phyloP scores from a whole-genome alignment of 1,140 invertebrate species.

The Psix sp. region DNA sequence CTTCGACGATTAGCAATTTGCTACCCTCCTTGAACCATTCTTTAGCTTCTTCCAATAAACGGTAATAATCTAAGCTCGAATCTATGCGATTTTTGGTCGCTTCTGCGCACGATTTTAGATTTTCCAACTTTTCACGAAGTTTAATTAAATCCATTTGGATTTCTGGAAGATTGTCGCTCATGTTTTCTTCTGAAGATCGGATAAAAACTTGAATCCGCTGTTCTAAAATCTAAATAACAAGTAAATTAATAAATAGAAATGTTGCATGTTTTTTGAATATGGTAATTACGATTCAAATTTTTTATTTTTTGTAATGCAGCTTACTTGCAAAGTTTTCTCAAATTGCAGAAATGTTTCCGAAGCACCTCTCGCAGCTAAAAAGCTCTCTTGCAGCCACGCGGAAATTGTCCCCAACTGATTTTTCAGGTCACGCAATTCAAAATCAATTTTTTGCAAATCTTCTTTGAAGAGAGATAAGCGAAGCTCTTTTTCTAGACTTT shows the following conservation, averaged over 20 bases:
- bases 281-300: background rate
- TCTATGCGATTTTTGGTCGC: constrained; percentile 80
- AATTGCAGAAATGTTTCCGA: constrained; percentile 86
- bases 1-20: constrained; percentile 83
- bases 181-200: constrained; percentile 82
- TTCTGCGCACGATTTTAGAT: constrained; percentile 83
- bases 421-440: constrained; percentile 68
- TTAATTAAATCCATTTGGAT: constrained; percentile 82
- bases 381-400: constrained; percentile 80
- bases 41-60: constrained; percentile 80
- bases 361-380: constrained; percentile 82
- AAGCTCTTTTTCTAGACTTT: constrained; percentile 81
- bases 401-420: constrained; percentile 66
- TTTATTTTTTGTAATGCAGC: constrained; percentile 25
- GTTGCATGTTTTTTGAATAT: constrained; percentile 5
- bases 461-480: constrained; percentile 84
- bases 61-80: constrained; percentile 79
- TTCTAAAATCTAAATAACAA: constrained; percentile 81
- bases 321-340: constrained; percentile 87
- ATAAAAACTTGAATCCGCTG: constrained; percentile 85
- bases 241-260: constrained; percentile 4
- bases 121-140: constrained; percentile 84
- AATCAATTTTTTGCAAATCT: constrained; percentile 86
- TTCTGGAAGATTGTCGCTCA: constrained; percentile 79
- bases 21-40: constrained; percentile 86